phyloP scores from a whole-genome alignment of 2,797 vertebrate species.

The Sparidentex hasta region DNA sequence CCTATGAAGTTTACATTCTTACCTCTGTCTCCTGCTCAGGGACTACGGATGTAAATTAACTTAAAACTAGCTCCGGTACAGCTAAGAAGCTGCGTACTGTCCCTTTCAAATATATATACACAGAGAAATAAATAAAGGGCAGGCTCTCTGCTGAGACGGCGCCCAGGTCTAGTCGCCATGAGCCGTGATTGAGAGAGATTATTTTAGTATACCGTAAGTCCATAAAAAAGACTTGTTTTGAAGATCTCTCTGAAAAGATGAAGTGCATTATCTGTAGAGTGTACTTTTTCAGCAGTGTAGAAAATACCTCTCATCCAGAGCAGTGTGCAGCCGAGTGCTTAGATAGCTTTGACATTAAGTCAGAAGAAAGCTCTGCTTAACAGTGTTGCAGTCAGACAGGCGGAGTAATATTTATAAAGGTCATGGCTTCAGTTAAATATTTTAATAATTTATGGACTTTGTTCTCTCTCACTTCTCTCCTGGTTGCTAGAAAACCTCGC shows the following conservation, averaged over 20 bases:
- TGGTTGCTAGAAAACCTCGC: constrained; percentile 36
- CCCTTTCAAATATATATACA: too few relatives aligned
- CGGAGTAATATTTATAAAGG: constrained; percentile 71
- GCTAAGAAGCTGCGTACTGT: too few relatives aligned
- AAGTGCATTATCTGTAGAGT: background rate
- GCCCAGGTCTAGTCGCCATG: too few relatives aligned
- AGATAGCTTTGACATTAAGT: constrained; percentile 64
- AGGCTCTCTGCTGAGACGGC: too few relatives aligned
- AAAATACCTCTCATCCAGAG: constrained; percentile 36
- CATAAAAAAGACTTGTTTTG: background rate
- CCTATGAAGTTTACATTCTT: too few relatives aligned
- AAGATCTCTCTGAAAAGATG: background rate
- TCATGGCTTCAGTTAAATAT: constrained; percentile 65
- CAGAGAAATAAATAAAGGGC: too few relatives aligned
- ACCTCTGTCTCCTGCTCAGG: too few relatives aligned
- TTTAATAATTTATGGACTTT: constrained; percentile 61
- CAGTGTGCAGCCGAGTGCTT: constrained; percentile 38
- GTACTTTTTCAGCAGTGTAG: constrained; percentile 18
- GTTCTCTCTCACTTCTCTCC: constrained; percentile 28
- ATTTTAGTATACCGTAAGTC: too few relatives aligned
- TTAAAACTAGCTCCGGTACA: too few relatives aligned
- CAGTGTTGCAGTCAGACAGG: constrained; percentile 52
- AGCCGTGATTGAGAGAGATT: too few relatives aligned
- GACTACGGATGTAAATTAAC: too few relatives aligned
- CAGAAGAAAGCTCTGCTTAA: constrained; percentile 55